Base-by-base conservation (phyloP, 1,140 invertebrate genomes). In the Pachyrhynchus sulphureomaculatus region DNA sequence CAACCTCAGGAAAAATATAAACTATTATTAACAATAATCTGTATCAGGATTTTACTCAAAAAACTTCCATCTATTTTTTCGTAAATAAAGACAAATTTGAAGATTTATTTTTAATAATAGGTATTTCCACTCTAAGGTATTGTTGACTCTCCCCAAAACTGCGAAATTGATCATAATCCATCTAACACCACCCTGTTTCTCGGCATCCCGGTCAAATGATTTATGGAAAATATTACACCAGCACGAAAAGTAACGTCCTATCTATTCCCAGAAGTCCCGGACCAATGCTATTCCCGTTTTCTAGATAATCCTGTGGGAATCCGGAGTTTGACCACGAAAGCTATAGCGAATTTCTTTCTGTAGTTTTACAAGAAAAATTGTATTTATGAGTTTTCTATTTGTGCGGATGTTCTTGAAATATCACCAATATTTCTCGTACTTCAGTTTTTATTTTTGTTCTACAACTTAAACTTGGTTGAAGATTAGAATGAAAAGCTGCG, bases 151-250 rank as follows among this genome's bases (percentile, higher is more conserved):
- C 26, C 26, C 5, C n/a, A 29, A 6, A 29, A 29, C 26, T 29
- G 12, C 26, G 26, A 59, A 59, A 51, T 59, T 51, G 57, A 49
- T 59, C 47, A 59, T 59, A 59, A 59, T 59, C 57, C 39, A 52
- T 58, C 55, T 49, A 48, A 24, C 34, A 21, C 32, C 33, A 20
- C 45, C 55, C 32, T 15, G 29, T 34, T 33, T 44, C 20, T 48
- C n/a, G n/a, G n/a, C n/a, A n/a, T 52, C 48, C 0, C 32, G 45
- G 41, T 53, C 48, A 47, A 61, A 61, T 53, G 58, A 61, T 61
- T 61, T 61, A 61, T 61, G 58, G 58, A 61, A 61, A 61, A 61
- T 61, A 61, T 61, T 61, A 61, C 58, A 29, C 18, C 20, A 33
- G 42, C 48, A 51, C 45, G 13, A 59, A 26, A 59, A 59, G 56